A percentile compares a stretch with the other conserved stretches of the same genome.
Conservation (phyloP, 2,113 vertebrate species). For the Hylia prasina region DNA sequence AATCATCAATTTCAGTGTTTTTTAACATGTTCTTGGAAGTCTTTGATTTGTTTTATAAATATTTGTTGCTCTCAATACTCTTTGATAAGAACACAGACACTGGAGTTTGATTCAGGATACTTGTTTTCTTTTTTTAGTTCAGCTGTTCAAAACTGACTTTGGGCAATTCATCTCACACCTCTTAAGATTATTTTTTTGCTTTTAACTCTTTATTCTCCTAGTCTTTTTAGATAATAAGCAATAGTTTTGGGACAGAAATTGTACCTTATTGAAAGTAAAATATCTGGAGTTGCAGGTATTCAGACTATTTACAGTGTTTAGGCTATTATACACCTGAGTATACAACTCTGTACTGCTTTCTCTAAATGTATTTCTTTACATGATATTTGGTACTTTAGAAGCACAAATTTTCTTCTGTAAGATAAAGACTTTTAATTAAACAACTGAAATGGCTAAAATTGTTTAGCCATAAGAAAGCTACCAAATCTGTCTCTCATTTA, state of each 20-base stretch:
- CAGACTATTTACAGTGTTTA: not conserved
- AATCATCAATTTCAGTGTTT: not conserved
- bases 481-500: not conserved
- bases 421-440: not conserved
- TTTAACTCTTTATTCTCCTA: not conserved
- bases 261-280: not conserved
- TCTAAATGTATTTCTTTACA: not conserved
- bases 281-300: not conserved
- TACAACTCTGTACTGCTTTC: not conserved
- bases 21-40: not conserved
- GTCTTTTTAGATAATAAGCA: not conserved
- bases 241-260: not conserved
- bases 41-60: not conserved
- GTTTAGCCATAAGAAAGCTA: not conserved
- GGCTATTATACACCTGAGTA: not conserved
- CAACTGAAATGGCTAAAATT: not conserved
- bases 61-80: not conserved
- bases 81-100: not conserved
- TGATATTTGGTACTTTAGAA: not conserved
- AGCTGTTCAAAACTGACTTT: not conserved
- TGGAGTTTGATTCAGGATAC: not conserved
- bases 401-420: not conserved
- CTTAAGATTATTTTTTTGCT: not conserved
- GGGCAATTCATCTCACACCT: not conserved
- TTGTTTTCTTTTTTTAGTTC: not conserved